Conservation (phyloP, 1,140 invertebrate genomes). For the Thaumetopoea pityocampa region DNA sequence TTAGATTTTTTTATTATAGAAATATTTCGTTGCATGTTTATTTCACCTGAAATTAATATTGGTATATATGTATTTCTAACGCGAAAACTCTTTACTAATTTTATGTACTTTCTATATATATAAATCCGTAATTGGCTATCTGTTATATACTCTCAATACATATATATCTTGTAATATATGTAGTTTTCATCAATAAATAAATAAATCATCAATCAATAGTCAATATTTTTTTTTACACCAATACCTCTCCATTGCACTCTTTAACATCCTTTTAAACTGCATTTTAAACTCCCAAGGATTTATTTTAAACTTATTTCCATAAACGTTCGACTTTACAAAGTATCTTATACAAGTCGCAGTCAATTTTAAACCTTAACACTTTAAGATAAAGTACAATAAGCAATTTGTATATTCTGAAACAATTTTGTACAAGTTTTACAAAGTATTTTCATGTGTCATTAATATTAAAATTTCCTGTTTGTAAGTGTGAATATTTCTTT, state of each 20-base stretch:
- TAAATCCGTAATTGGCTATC: conserved; percentile 10
- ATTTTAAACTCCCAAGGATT: conserved; percentile 48
- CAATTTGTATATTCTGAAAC: background rate
- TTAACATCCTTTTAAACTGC: conserved; percentile 31
- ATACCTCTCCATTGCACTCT: conserved; percentile 18
- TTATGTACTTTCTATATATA: too few relatives aligned
- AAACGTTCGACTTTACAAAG: conserved; percentile 32
- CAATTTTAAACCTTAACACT: conserved; percentile 24
- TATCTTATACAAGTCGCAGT: conserved; percentile 6
- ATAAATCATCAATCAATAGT: conserved; percentile 9
- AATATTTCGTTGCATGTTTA: too few relatives aligned
- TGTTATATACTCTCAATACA: too few relatives aligned
- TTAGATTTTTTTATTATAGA: too few relatives aligned
- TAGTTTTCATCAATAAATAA: too few relatives aligned
- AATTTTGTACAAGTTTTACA: conserved; percentile 1
- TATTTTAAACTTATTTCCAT: conserved; percentile 57
- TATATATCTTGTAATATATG: too few relatives aligned
- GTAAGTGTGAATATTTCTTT: conserved; percentile 8
- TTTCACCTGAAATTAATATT: too few relatives aligned
- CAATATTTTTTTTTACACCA: too few relatives aligned
- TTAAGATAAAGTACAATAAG: conserved; percentile 9
- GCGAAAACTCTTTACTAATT: too few relatives aligned
- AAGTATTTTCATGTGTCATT: conserved; percentile 8
- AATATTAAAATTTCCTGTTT: conserved; percentile 8
- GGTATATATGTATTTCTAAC: too few relatives aligned